These are phyloP conservation scores for Neodiprion pinetum DNA, from an alignment of 1,140 invertebrate species.

Conservation along the genomic window DNA sequence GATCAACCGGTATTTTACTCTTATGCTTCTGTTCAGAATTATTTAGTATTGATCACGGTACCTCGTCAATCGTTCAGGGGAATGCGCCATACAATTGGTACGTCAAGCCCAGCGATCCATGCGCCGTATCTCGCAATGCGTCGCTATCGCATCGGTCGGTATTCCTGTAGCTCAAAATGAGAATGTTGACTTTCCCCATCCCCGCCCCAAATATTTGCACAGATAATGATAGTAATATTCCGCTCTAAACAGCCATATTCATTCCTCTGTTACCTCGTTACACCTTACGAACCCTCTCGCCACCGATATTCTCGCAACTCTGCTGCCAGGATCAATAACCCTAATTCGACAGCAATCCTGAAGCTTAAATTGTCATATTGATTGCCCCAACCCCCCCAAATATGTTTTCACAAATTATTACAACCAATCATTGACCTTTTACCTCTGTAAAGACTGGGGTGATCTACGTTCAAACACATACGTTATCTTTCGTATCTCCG, in stretches of 20 bases:
- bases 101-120: too few species aligned
- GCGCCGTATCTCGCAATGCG: too few species aligned
- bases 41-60: neutral
- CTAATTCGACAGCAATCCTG: neutral
- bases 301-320: neutral
- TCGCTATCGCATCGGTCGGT: neutral
- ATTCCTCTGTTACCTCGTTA: neutral
- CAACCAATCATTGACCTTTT: too few species aligned
- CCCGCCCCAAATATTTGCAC: neutral
- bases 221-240: neutral
- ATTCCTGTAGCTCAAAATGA: conserved; percentile 30
- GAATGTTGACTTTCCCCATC: conserved; percentile 15
- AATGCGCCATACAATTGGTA: too few species aligned
- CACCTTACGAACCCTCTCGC: neutral
- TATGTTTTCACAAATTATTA: neutral
- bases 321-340: neutral
- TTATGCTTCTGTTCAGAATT: too few species aligned
- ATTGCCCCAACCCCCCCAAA: conserved; percentile 4
- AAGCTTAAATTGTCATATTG: neutral
- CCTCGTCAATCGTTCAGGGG: neutral
- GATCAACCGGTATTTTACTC: too few species aligned
- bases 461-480: neutral
- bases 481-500: neutral
- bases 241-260: neutral
- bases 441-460: too few species aligned